Evolutionary conservation across 2,888 invertebrate species (phyloP), one percentile per base, ranked within the genome.

Genomic region (Andrena chrysosceles): DNA sequence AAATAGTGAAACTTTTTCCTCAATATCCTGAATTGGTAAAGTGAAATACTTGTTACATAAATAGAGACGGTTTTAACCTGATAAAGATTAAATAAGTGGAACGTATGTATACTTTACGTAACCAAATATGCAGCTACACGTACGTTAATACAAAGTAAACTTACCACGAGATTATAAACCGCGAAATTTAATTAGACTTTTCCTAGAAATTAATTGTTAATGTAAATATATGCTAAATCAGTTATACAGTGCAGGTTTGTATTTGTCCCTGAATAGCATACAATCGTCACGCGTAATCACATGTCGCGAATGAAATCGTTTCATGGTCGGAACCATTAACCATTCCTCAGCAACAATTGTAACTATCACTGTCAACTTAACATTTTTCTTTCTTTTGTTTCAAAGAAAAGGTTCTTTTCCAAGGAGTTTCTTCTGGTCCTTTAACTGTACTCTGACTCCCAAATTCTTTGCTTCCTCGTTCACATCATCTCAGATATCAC

Each of bases 281-380:
- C 48, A 66, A 66, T 73, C 60, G 74, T 73, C 33, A 35, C 60
- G 29, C 49, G 56, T 49, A 33, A 64, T 64, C 33, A 29, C 35
- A 10, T 63, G 29, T 29, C 54, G 31, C 33, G 42, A 56, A 23
- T 23, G 48, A 66, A 49, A 64, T 77, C 7, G 7, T 77, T 72
- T 72, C 56, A 77, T 66, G 72, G 59, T 20, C 33, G 48, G 10
- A 59, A 29, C 59, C 48, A 54, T 48, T 49, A 48, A 3, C n/a
- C 20, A 7, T 33, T 31, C 5, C 13, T 59, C 20, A 42, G 4
- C 29, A 7, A 73, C 35, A 63, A 13, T 35, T 7, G 7, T 59
- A 42, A 42, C 42, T 33, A 42, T 16, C 26, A 29, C 23, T 59
- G 16, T 29, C 6, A 8, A 52, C 6, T 31, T 68, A 68, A 16